These are phyloP conservation scores for Dichetophora obliterata DNA, from an alignment of 2,888 invertebrate species.

Conservation along the genomic window DNA sequence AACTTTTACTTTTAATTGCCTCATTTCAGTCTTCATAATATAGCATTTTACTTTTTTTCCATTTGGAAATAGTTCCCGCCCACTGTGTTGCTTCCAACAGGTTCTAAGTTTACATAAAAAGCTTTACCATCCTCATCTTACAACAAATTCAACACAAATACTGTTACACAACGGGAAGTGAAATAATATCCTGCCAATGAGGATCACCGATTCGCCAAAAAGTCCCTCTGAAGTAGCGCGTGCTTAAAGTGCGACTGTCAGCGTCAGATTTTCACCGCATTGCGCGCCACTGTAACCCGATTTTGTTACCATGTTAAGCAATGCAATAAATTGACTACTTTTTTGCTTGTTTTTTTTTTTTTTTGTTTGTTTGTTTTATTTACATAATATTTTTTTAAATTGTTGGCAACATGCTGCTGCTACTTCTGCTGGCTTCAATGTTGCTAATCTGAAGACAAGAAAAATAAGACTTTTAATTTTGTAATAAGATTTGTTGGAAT, in stretches of 20 bases:
- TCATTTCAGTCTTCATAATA: no score
- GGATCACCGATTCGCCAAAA: not conserved
- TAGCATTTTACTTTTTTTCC: no score
- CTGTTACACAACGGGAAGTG: slow-evolving; percentile 21
- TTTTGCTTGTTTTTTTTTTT: not conserved
- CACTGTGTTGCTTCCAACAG: slow-evolving; percentile 22
- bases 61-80: no score
- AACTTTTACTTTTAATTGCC: no score
- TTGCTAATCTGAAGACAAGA: slow-evolving; percentile 27
- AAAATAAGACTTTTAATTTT: slow-evolving; percentile 34
- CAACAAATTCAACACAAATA: not conserved
- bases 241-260: not conserved
- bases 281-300: not conserved
- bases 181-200: slow-evolving; percentile 2
- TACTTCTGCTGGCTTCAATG: slow-evolving; percentile 5
- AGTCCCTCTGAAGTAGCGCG: not conserved
- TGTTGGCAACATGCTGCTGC: slow-evolving; percentile 19
- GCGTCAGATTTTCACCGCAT: slow-evolving; percentile 11
- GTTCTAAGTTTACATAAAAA: not conserved
- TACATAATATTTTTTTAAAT: not conserved
- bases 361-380: no score
- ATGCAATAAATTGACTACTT: not conserved
- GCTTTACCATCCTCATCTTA: not conserved
- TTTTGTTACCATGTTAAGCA: slow-evolving; percentile 15
- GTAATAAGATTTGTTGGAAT: slow-evolving; percentile 32